Evolutionary conservation across 37 sponge, comb jelly and placozoan genomes (phyloP).

Genomic region (Agelas oroides): DNA sequence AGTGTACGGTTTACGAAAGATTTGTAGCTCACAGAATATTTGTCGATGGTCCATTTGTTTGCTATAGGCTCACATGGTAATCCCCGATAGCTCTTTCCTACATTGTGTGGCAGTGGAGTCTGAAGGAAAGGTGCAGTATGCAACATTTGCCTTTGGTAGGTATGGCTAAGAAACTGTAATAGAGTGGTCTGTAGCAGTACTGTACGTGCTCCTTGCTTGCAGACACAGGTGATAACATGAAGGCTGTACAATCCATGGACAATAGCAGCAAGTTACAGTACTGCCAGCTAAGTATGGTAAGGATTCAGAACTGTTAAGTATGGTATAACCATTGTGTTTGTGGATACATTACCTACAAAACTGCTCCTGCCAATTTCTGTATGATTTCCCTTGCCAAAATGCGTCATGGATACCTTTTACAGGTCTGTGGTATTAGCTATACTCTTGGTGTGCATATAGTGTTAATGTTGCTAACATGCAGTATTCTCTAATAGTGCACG

Average conservation of each 20-base stretch:
- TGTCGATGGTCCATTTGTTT: background rate
- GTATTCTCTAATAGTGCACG: too few species aligned
- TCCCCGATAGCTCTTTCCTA: conserved; percentile 66
- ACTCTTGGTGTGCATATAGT: too few species aligned
- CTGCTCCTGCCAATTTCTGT: too few species aligned
- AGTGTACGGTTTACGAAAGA: too few species aligned
- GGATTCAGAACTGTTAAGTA: background rate
- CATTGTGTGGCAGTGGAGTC: conserved; percentile 63
- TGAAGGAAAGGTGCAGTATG: conserved; percentile 14
- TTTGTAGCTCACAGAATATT: too few species aligned
- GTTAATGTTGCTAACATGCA: too few species aligned
- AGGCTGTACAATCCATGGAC: conserved; percentile 20
- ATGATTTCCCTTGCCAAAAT: too few species aligned
- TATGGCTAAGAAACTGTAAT: background rate
- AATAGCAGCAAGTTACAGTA: conserved; percentile 12
- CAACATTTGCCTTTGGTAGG: conserved; percentile 72
- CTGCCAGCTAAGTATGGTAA: conserved; percentile 43
- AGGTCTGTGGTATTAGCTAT: too few species aligned
- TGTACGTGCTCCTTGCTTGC: background rate
- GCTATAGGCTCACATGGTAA: background rate
- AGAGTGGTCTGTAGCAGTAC: too few species aligned
- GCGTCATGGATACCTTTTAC: too few species aligned
- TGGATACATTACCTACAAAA: too few species aligned
- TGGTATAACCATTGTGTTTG: too few species aligned
- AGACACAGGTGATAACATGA: conserved; percentile 51